Percentiles rank a stretch among this genome's conserved stretches.
These are phyloP conservation scores for Perca schrenkii DNA, from an alignment of 2,113 vertebrate genomes.

Conservation along the genomic window DNA sequence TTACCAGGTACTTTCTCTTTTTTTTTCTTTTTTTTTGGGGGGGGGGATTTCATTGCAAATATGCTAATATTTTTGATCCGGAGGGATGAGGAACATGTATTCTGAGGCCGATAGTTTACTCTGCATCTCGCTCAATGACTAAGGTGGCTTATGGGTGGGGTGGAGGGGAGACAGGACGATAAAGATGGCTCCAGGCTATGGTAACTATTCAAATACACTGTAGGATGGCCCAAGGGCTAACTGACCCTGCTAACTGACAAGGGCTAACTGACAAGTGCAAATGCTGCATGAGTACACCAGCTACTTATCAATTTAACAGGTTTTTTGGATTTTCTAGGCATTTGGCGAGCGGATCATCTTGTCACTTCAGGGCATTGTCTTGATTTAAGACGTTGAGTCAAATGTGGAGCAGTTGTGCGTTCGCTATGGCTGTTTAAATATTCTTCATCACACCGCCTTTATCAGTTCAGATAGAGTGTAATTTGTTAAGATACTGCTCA, in stretches of 20 bases:
- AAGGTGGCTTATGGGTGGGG: slow-evolving; percentile 5
- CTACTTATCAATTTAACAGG: neutral
- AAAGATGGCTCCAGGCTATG: slow-evolving; percentile 21
- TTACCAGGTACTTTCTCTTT: neutral
- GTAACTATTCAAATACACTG: slow-evolving; percentile 48
- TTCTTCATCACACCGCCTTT: neutral
- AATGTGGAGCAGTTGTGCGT: neutral
- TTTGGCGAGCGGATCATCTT: neutral
- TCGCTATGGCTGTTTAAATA: neutral
- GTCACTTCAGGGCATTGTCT: neutral
- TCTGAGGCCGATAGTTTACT: slow-evolving; percentile 5
- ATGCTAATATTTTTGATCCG: slow-evolving; percentile 7
- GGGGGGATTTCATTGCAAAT: slow-evolving; percentile 2
- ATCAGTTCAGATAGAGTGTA: neutral
- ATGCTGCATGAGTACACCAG: neutral
- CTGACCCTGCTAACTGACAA: slow-evolving; percentile 24
- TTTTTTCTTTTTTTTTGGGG: neutral
- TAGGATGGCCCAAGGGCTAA: slow-evolving; percentile 26
- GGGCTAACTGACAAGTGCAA: slow-evolving; percentile 36
- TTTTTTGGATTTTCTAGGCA: slow-evolving; percentile 3
- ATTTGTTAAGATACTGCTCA: too few relatives aligned
- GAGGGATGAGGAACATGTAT: neutral
- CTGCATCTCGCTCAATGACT: neutral
- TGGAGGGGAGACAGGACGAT: slow-evolving; percentile 14
- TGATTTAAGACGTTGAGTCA: neutral